Conservation (phyloP, 2,888 invertebrate genomes). For the Ichneumoninae sp. region DNA sequence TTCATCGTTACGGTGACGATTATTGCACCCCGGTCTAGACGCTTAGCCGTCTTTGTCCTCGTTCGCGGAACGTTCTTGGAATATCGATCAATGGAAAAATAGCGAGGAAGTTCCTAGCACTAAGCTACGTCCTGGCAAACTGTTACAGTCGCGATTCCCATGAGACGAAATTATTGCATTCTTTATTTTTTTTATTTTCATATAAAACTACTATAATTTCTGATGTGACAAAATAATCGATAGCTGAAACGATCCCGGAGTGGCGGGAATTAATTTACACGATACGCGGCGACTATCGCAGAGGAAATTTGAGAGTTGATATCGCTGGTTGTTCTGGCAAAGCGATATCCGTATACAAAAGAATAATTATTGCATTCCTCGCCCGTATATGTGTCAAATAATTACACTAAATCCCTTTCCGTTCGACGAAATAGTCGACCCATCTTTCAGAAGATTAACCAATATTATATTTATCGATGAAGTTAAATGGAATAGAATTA, state of each 20-base stretch:
- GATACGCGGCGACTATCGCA: neutral
- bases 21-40: constrained; percentile 45
- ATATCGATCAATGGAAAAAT: constrained; percentile 50
- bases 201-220: neutral
- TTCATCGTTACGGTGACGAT: constrained; percentile 51
- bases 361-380: neutral
- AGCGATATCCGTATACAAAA: neutral
- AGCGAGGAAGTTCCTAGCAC: neutral
- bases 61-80: constrained; percentile 25
- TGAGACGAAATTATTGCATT: constrained; percentile 1
- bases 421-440: neutral
- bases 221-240: neutral
- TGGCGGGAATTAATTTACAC: neutral
- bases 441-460: neutral
- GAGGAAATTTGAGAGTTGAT: neutral
- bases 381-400: neutral
- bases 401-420: neutral
- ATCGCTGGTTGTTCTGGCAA: neutral
- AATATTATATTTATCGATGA: neutral
- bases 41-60: constrained; percentile 21
- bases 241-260: neutral
- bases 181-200: neutral
- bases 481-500: neutral
- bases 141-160: neutral
- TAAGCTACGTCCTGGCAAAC: neutral